These are phyloP conservation scores for Ophthalmolycus amberensis DNA, from an alignment of 2,113 vertebrate genomes.

Conservation along the genomic window DNA sequence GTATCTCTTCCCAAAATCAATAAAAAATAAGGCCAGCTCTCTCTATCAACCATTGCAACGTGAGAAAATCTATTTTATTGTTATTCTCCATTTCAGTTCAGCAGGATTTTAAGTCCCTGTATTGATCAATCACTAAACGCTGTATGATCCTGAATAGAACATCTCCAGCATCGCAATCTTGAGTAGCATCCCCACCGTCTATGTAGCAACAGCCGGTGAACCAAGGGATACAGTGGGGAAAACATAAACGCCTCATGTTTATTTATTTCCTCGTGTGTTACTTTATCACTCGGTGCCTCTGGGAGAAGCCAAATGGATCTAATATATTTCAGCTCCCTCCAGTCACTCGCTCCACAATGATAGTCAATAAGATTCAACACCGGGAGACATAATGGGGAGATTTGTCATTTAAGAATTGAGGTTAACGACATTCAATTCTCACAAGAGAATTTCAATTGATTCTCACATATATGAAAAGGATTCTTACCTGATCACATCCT, in stretches of 20 bases:
- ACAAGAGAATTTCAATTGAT: conserved; percentile 63
- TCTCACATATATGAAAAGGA: conserved; percentile 23
- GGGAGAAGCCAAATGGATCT: conserved; percentile 79
- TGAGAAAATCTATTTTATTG: conserved; percentile 61
- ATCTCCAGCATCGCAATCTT: conserved; percentile 26
- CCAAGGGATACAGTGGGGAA: conserved; percentile 30
- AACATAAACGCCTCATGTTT: conserved; percentile 67
- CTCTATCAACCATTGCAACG: conserved; percentile 15
- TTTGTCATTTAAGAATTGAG: conserved; percentile 74
- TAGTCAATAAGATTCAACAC: conserved; percentile 78
- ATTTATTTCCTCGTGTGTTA: conserved; percentile 70
- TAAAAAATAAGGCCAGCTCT: conserved; percentile 13
- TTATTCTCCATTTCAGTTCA: conserved; percentile 48
- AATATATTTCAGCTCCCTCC: conserved; percentile 78
- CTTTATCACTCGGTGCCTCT: conserved; percentile 76
- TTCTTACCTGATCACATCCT: conserved; percentile 3
- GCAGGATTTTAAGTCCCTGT: conserved; percentile 24
- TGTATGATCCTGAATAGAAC: conserved; percentile 28
- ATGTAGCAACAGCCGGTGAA: conserved; percentile 20
- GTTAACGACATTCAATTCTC: conserved; percentile 73
- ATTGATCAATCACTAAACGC: conserved; percentile 38
- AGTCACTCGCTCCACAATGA: conserved; percentile 63
- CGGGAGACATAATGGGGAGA: conserved; percentile 73
- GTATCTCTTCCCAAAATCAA: conserved; percentile 48
- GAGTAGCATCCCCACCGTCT: conserved; percentile 12